These are phyloP conservation scores for Thymelicus lineola DNA, from an alignment of 2,888 invertebrate species.

Conservation along the genomic window DNA sequence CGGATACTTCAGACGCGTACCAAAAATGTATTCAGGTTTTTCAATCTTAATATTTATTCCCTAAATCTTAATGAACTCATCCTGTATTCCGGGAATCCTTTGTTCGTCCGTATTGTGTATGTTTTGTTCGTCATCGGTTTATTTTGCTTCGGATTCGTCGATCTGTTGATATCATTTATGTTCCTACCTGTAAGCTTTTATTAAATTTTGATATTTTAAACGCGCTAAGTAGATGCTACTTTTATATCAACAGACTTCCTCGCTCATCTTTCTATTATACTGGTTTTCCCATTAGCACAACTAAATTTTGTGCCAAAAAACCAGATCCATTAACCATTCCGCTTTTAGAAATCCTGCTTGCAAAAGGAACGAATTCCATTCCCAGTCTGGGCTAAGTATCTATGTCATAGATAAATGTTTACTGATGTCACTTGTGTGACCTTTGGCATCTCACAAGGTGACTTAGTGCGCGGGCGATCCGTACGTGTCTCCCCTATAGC, in stretches of 20 bases:
- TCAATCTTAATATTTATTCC: slow-evolving; percentile 46
- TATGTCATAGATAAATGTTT: no score
- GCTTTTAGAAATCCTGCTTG: no score
- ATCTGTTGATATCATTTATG: slow-evolving; percentile 18
- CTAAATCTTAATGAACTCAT: slow-evolving; percentile 43
- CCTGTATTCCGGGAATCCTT: slow-evolving; percentile 42
- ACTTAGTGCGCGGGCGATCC: no score
- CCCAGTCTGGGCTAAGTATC: not conserved
- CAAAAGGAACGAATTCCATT: not conserved
- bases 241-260: not conserved
- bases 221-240: not conserved
- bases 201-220: no score
- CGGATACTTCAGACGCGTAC: slow-evolving; percentile 61
- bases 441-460: no score
- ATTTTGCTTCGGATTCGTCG: slow-evolving; percentile 21
- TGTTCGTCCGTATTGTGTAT: slow-evolving; percentile 39
- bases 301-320: no score
- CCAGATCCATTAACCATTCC: no score
- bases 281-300: no score
- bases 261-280: no score
- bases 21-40: slow-evolving; percentile 63
- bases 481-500: no score
- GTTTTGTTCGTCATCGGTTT: slow-evolving; percentile 35
- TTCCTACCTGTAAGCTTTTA: no score
- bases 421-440: no score